These are phyloP conservation scores for Hirundichthys speculiger DNA, from an alignment of 2,113 vertebrate species.

Conservation along the genomic window DNA sequence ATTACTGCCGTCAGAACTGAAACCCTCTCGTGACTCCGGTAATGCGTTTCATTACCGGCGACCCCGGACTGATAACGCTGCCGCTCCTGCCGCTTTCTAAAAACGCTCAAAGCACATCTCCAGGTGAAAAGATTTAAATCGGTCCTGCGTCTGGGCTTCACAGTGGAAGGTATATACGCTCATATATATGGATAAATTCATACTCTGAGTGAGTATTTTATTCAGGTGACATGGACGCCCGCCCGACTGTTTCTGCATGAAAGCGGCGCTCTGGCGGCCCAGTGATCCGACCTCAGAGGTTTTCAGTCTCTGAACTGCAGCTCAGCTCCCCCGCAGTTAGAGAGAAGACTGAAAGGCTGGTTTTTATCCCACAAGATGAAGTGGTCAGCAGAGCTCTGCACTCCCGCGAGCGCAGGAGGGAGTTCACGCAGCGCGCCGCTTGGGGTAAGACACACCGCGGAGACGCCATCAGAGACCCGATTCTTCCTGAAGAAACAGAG, in stretches of 20 bases:
- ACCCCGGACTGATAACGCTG: not conserved
- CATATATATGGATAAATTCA: no score
- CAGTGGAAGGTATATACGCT: no score
- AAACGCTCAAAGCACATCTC: no score
- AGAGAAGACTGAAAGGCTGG: slow-evolving; percentile 55
- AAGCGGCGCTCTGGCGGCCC: slow-evolving; percentile 12
- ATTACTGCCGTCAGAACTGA: slow-evolving; percentile 26
- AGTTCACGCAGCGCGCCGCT: slow-evolving; percentile 49
- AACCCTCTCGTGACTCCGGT: slow-evolving; percentile 22
- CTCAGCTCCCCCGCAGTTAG: slow-evolving; percentile 24
- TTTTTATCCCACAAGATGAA: slow-evolving; percentile 74
- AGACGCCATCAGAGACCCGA: slow-evolving; percentile 62
- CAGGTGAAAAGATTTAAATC: no score
- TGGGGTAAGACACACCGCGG: slow-evolving; percentile 55
- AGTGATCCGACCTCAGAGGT: slow-evolving; percentile 41
- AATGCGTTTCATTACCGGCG: slow-evolving; percentile 27
- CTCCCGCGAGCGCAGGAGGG: slow-evolving; percentile 47
- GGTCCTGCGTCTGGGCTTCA: no score
- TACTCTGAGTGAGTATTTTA: no score
- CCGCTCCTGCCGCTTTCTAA: no score
- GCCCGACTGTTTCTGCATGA: slow-evolving; percentile 6
- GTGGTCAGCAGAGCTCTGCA: slow-evolving; percentile 65
- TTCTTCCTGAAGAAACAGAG: slow-evolving; percentile 58
- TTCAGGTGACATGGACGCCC: not conserved
- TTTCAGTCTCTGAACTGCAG: slow-evolving; percentile 39